Evolutionary conservation across 2,888 invertebrate genomes (phyloP).

Genomic region (Helleia helle): DNA sequence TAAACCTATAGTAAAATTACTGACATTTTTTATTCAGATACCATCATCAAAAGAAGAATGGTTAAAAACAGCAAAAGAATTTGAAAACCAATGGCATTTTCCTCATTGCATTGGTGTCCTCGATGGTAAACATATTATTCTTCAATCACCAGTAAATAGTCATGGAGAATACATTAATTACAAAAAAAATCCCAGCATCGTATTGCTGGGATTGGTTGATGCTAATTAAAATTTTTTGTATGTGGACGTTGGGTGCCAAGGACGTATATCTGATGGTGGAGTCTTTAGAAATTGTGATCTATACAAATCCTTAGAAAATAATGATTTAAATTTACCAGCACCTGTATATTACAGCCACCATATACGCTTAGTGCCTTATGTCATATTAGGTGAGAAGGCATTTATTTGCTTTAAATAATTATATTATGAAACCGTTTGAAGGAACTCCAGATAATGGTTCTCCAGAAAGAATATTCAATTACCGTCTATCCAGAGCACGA

Average conservation of each 20-base stretch:
- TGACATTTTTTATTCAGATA: slow-evolving; percentile 4
- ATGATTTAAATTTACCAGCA: not conserved
- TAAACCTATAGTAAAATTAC: too few species aligned
- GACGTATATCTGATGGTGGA: not conserved
- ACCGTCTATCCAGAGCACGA: too few species aligned
- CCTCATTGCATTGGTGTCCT: not conserved
- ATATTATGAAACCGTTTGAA: slow-evolving; percentile 3
- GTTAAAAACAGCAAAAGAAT: slow-evolving; percentile 1
- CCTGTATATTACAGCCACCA: too few species aligned
- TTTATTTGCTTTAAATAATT: not conserved
- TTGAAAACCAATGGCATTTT: not conserved
- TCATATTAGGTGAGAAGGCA: not conserved
- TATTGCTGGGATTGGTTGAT: not conserved
- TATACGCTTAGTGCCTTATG: slow-evolving; percentile 1
- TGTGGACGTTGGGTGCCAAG: not conserved
- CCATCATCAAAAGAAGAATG: slow-evolving; percentile 11
- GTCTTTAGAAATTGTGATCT: not conserved
- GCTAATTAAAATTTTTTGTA: not conserved
- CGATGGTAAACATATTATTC: not conserved
- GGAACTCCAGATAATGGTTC: not conserved
- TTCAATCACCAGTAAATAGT: not conserved
- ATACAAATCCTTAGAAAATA: not conserved
- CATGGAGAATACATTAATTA: too few species aligned
- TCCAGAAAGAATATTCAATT: not conserved
- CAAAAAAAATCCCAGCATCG: too few species aligned